These are phyloP conservation scores for Sicus ferrugineus DNA, from an alignment of 2,888 invertebrate genomes.

Conservation along the genomic window DNA sequence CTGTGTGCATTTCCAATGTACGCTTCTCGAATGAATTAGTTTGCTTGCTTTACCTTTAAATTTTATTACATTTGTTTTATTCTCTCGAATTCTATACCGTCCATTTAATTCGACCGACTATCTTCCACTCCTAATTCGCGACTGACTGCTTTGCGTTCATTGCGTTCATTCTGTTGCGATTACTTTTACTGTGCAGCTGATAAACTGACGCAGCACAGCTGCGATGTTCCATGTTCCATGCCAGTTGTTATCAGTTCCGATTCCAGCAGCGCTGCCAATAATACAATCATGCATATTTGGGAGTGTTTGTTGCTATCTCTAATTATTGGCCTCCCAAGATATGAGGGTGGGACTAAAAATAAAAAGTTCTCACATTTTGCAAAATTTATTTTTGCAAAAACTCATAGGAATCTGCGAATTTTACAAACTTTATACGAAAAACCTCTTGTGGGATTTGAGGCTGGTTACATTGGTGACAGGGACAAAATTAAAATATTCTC, in stretches of 20 bases:
- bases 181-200: not conserved
- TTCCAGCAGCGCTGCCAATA: not conserved
- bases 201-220: constrained; percentile 6
- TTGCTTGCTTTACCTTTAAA: not conserved
- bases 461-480: too few relatives aligned
- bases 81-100: not conserved
- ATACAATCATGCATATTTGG: too few relatives aligned
- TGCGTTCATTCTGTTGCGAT: not conserved
- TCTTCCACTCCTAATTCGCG: constrained; percentile 10
- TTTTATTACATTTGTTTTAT: not conserved
- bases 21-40: not conserved
- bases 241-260: constrained; percentile 7
- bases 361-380: too few relatives aligned
- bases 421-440: too few relatives aligned
- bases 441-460: too few relatives aligned
- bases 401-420: too few relatives aligned
- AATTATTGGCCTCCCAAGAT: too few relatives aligned
- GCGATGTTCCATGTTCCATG: too few relatives aligned
- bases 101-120: not conserved
- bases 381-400: too few relatives aligned
- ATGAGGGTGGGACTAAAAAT: too few relatives aligned
- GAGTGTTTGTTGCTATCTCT: not conserved
- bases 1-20: not conserved
- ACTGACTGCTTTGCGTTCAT: constrained; percentile 11
- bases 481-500: too few relatives aligned